Conservation (phyloP, 2,888 invertebrate species). For the Cataglyphis altisquamis region DNA sequence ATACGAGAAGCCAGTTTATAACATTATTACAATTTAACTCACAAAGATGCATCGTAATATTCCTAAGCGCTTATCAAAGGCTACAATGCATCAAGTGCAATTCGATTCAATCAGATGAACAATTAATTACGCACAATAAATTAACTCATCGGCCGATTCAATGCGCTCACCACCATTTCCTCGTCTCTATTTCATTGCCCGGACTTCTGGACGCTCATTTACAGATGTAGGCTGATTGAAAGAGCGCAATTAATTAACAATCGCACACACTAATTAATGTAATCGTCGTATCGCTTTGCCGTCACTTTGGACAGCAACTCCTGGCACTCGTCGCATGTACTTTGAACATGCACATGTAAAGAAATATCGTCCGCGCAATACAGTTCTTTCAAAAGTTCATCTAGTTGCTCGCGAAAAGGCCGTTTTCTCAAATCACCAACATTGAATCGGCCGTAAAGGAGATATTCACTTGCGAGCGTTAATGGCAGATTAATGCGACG, state of each 20-base stretch:
- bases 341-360: neutral
- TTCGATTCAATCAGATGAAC: neutral
- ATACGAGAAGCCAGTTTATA: neutral
- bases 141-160: conserved; percentile 15
- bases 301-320: neutral
- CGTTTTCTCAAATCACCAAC: neutral
- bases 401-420: neutral
- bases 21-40: neutral
- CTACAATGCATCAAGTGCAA: neutral
- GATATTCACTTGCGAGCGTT: conserved; percentile 27
- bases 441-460: conserved; percentile 15
- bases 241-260: neutral
- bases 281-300: neutral
- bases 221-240: neutral
- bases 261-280: neutral
- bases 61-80: neutral
- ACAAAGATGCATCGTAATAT: neutral
- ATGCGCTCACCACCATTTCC: neutral
- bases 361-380: conserved; percentile 10
- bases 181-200: neutral
- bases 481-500: conserved; percentile 63
- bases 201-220: neutral
- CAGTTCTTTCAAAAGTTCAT: conserved; percentile 33
- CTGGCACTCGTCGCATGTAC: neutral
- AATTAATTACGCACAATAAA: neutral